Percentiles rank a stretch among this genome's conserved stretches.
phyloP scores from a whole-genome alignment of 2,113 vertebrate genomes.

The zebrafish (Danio rerio) region GRCz12tu NC_133176.1:19793501-19794000 shows the following conservation, averaged over 20 bases:
- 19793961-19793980: not conserved
- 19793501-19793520: conserved; percentile 12
- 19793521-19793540: not conserved
- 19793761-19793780: conserved; percentile 60
- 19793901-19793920: not conserved
- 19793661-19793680: not conserved
- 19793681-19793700: conserved; percentile 24
- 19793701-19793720: conserved; percentile 33
- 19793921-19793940: not conserved
- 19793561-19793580: conserved; percentile 5
- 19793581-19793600: not conserved
- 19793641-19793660: not conserved
- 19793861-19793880: conserved; percentile 36
- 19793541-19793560: not conserved
- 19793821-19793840: conserved; percentile 35
- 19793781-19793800: conserved; percentile 43
- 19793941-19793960: not conserved
- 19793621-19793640: not conserved
- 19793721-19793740: not conserved
- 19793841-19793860: conserved; percentile 8
- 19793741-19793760: conserved; percentile 34
- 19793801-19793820: conserved; percentile 55
- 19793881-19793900: not conserved
- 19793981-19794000: too few relatives aligned
- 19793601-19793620: not conserved